These are phyloP conservation scores for Brotula barbata DNA, from an alignment of 2,797 vertebrate species.

Conservation along the genomic window DNA sequence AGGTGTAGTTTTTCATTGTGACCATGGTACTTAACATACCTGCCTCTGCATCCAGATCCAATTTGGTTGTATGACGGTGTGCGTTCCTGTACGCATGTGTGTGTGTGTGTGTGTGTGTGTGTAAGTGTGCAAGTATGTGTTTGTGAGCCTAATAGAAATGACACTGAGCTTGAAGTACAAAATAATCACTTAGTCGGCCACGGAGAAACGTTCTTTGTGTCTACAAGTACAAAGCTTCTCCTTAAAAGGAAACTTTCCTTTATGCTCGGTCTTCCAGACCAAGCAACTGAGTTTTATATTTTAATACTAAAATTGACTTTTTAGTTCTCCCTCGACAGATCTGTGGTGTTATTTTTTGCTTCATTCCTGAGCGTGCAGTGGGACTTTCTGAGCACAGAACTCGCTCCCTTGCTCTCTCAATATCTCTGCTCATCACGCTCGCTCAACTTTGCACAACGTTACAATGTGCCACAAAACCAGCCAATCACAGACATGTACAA, in stretches of 20 bases:
- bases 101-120: neutral
- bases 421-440: too few relatives aligned
- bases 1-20: slow-evolving; percentile 23
- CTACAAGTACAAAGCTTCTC: too few relatives aligned
- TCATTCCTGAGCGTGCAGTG: too few relatives aligned
- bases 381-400: too few relatives aligned
- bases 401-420: too few relatives aligned
- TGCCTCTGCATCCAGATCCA: slow-evolving; percentile 6
- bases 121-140: neutral
- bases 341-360: neutral
- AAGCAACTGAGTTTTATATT: too few relatives aligned
- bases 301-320: neutral
- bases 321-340: neutral
- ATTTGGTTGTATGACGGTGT: neutral
- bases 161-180: neutral
- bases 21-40: neutral
- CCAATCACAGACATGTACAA: too few relatives aligned
- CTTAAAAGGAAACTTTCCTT: too few relatives aligned
- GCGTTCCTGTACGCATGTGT: neutral
- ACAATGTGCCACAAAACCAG: too few relatives aligned
- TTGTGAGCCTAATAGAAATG: neutral
- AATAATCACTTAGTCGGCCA: neutral
- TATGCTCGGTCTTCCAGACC: too few relatives aligned
- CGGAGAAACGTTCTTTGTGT: neutral
- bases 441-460: too few relatives aligned